Conservation (phyloP, 2,797 vertebrate genomes). For the Bradypodion ventrale region DNA sequence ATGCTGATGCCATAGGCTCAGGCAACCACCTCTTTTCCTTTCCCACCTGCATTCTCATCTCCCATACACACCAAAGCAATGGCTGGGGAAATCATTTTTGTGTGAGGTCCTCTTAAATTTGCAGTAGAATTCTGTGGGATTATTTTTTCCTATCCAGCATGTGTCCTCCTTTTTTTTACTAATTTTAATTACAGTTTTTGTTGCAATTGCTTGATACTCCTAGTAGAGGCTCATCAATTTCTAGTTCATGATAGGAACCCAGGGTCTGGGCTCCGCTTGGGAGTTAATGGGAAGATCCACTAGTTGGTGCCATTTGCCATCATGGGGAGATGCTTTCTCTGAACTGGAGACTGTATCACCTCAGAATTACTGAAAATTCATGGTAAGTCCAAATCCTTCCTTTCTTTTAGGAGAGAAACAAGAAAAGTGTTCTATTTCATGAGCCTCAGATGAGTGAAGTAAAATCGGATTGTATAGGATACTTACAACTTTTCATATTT, state of each 20-base stretch:
- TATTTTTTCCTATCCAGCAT: neutral
- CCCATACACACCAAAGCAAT: no score
- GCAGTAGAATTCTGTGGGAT: neutral
- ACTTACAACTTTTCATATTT: conserved; percentile 64
- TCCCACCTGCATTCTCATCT: no score
- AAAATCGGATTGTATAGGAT: conserved; percentile 34
- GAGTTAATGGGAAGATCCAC: neutral
- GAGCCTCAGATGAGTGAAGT: conserved; percentile 45
- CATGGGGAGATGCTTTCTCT: neutral
- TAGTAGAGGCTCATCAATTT: neutral
- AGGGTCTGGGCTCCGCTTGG: neutral
- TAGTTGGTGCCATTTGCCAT: conserved; percentile 2
- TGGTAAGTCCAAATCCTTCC: neutral
- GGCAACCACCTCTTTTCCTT: no score
- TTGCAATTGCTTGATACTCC: neutral
- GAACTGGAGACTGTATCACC: neutral
- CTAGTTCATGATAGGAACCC: neutral
- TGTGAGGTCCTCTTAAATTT: neutral
- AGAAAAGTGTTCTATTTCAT: conserved; percentile 30
- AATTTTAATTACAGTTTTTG: neutral
- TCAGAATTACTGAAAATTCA: neutral
- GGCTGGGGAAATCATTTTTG: neutral
- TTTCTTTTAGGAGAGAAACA: conserved; percentile 43
- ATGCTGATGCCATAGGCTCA: no score
- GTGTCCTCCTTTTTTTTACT: neutral